Base-by-base conservation (phyloP, 1,140 invertebrate species). In the Acromyrmex heyeri region DNA sequence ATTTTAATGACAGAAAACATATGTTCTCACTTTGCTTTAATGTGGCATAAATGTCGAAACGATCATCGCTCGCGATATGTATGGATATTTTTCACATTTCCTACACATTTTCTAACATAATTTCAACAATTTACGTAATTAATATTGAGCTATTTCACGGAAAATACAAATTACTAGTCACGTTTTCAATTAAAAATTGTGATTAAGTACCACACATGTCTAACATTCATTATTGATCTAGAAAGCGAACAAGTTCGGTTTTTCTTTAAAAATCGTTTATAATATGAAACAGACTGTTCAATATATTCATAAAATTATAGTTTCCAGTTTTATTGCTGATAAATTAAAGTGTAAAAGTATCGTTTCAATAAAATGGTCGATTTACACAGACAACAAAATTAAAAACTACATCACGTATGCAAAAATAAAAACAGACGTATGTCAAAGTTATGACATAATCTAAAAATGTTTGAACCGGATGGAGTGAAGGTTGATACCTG, bases 401-500 rank as follows among this genome's bases (percentile, higher is more conserved):
- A 24, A 27, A 62, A 70, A 75, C 27, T 4, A 53, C 34, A 38
- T 64, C 24, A 48, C 44, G 34, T 30, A 16, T 38, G 67, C 0
- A 70, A 79, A 55, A 65, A 27, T 76, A 67, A 34, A 59, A n/a
- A 55, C 3, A 59, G 30, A 72, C 30, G 38, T 24, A 24, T 59
- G 83, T 73, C 77, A 86, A 34, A 70, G 62, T 65, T 62, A 53
- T 57, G 59, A 86, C 59, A 75, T 61, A 57, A 57, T 69, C 70
- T 85, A 87, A 89, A 87, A 87, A 76, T 65, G 48, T 55, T 34
- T 6, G 38, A 67, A 59, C 27, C 69, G 57, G 76, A 77, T 75
- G 34, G 72, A 86, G 77, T 85, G 82, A 90, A 90, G 87, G 78
- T 89, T 34, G 64, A 59, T 34, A 62, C 86, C 88, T 81, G 72